A percentile compares a stretch with the other conserved stretches of the same genome.
phyloP scores from a whole-genome alignment of 2,113 vertebrate species.

The Alectura lathami region DNA sequence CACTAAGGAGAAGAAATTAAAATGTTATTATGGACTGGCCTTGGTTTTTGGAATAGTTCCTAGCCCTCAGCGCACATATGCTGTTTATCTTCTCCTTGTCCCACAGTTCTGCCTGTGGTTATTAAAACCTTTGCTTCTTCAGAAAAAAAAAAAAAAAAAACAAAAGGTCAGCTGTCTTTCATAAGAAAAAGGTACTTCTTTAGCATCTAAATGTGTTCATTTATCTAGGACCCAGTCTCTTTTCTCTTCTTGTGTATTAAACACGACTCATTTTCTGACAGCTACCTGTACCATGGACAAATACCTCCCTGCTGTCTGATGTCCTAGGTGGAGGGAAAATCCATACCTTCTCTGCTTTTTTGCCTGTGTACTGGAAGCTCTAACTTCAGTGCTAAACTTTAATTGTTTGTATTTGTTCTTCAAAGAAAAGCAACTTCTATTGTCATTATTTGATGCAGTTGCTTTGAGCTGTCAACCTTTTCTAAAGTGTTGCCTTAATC shows the following conservation, averaged over 20 bases:
- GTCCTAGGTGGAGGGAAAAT: not conserved
- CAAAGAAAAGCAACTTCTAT: not conserved
- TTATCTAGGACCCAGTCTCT: not conserved
- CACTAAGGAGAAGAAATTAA: not conserved
- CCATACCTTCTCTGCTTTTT: not conserved
- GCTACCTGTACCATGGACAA: not conserved
- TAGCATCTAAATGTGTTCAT: not conserved
- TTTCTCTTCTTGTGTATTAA: not conserved
- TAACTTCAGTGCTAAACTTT: not conserved
- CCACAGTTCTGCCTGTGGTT: not conserved
- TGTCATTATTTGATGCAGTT: not conserved
- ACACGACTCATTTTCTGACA: not conserved
- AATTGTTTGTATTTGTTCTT: not conserved
- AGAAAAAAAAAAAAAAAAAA: not conserved
- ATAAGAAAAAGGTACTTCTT: not conserved
- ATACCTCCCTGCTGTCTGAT: not conserved
- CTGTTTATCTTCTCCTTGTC: not conserved
- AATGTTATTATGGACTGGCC: not conserved
- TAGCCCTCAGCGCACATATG: not conserved
- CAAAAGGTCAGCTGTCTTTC: not conserved
- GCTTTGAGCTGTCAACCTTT: not conserved
- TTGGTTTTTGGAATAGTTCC: not conserved
- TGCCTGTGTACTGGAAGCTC: not conserved
- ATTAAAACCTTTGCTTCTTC: not conserved
- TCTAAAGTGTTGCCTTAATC: not conserved